phyloP scores from a whole-genome alignment of 1,140 invertebrate genomes.

The Melipona quadrifasciata region DNA sequence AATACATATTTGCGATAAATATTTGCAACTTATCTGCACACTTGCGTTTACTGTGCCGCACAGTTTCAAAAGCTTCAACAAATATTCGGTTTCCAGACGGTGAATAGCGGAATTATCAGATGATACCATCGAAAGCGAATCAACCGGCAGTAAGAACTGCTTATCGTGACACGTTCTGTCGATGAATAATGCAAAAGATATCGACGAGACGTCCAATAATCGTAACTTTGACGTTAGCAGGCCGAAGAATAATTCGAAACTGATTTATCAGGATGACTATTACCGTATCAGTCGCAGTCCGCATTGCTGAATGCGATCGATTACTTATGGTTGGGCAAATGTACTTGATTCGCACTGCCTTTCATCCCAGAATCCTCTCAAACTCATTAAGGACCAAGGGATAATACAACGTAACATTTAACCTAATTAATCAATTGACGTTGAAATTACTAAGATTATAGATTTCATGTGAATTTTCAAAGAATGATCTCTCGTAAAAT shows the following conservation, averaged over 20 bases:
- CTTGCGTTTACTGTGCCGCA: no score
- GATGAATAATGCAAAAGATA: constrained; percentile 1
- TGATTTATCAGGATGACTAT: constrained; percentile 8
- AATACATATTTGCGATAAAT: no score
- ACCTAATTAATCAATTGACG: no score
- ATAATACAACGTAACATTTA: not conserved
- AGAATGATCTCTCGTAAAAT: no score
- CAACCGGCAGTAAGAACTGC: not conserved
- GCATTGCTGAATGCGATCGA: constrained; percentile 1
- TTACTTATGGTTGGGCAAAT: constrained; percentile 7
- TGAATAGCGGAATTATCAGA: not conserved
- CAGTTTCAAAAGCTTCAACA: not conserved
- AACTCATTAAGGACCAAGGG: not conserved
- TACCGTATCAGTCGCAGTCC: not conserved
- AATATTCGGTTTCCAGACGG: not conserved
- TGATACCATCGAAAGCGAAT: not conserved
- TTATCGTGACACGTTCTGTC: not conserved
- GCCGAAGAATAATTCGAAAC: constrained; percentile 4
- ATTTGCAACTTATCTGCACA: no score
- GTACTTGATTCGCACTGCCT: not conserved
- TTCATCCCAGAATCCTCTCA: constrained; percentile 1
- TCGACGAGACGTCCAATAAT: not conserved
- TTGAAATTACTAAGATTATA: no score
- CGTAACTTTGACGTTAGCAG: not conserved
- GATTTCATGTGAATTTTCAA: no score